phyloP scores from a whole-genome alignment of 1,140 invertebrate genomes.

The Triops longicaudatus region DNA sequence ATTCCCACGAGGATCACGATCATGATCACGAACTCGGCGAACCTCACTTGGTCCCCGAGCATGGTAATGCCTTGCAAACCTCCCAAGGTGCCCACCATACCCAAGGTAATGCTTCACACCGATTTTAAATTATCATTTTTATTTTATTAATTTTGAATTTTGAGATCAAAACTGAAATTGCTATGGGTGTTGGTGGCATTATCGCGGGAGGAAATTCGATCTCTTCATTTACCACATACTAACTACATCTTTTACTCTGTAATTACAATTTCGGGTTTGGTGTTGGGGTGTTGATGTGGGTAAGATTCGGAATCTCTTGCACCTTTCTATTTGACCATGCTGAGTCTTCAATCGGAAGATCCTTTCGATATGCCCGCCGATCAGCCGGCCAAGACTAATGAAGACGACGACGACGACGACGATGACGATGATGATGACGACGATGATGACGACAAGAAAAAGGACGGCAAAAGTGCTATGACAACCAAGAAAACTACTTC shows the following conservation, averaged over 20 bases:
- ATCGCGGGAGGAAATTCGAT: neutral
- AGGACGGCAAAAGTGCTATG: neutral
- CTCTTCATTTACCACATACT: neutral
- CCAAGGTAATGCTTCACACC: neutral
- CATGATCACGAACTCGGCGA: slow-evolving; percentile 20
- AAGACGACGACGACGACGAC: slow-evolving; percentile 15
- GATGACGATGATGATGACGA: slow-evolving; percentile 23
- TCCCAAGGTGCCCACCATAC: neutral
- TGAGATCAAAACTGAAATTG: neutral
- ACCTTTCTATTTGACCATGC: neutral
- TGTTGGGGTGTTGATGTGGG: neutral
- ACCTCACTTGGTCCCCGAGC: slow-evolving; percentile 18
- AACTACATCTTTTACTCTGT: neutral
- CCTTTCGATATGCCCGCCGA: slow-evolving; percentile 1
- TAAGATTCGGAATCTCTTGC: neutral
- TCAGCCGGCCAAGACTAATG: slow-evolving; percentile 10
- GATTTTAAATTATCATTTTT: neutral
- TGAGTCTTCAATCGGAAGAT: slow-evolving; percentile 3
- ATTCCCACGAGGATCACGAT: slow-evolving; percentile 20
- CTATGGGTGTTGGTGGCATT: neutral
- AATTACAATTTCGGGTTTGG: neutral
- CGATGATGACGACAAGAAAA: slow-evolving; percentile 3
- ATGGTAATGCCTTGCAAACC: slow-evolving; percentile 8
- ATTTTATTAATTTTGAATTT: too few relatives aligned
- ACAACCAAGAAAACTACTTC: slow-evolving; percentile 3